Evolutionary conservation across 2,888 invertebrate genomes (phyloP).

Genomic region (Drosophila yooni): DNA sequence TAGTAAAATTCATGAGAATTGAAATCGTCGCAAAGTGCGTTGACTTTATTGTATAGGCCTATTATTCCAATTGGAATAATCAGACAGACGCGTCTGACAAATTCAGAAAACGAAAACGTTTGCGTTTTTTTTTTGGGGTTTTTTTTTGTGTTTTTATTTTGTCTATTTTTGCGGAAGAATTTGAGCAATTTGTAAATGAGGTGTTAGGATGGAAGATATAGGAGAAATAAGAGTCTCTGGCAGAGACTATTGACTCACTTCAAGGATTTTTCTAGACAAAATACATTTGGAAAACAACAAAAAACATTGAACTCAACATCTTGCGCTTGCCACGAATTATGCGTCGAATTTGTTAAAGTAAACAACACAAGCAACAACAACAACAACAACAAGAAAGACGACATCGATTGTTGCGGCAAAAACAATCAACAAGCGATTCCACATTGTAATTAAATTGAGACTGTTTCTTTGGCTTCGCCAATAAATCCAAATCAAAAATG

Average conservation of each 20-base stretch:
- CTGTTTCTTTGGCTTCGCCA: neutral
- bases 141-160: constrained; percentile 27
- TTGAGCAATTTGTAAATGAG: constrained; percentile 73
- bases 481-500: constrained; percentile 5
- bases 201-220: constrained; percentile 13
- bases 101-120: constrained; percentile 47
- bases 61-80: constrained; percentile 47
- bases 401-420: constrained; percentile 11
- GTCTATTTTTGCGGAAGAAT: constrained; percentile 70
- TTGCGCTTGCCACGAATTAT: constrained; percentile 28
- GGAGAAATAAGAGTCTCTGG: constrained; percentile 3
- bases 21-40: constrained; percentile 58
- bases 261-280: constrained; percentile 71
- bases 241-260: constrained; percentile 70
- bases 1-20: constrained; percentile 77
- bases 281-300: constrained; percentile 59
- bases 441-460: constrained; percentile 46
- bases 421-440: constrained; percentile 26
- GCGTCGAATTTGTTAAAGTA: constrained; percentile 57
- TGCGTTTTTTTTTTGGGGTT: constrained; percentile 13
- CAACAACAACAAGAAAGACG: constrained; percentile 22
- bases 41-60: constrained; percentile 67
- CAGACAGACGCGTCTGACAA: constrained; percentile 45
- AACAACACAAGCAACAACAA: constrained; percentile 36
- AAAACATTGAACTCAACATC: constrained; percentile 69